A percentile compares a stretch with the other conserved stretches of the same genome.
Evolutionary conservation across 2,113 vertebrate species (phyloP).

Genomic region (Takifugu flavidus): DNA sequence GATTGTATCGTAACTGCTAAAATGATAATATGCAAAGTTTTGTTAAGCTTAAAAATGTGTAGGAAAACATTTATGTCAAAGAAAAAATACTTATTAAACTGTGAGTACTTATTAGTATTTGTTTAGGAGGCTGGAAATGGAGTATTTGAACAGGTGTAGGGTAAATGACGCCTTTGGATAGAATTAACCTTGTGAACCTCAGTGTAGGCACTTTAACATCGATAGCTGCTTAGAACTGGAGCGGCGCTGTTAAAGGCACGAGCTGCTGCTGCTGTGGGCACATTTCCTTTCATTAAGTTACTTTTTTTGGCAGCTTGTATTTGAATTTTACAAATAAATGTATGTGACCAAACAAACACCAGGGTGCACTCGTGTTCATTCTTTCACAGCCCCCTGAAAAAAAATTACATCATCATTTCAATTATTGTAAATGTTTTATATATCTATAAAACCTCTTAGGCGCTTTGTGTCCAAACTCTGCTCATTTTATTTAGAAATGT

Average conservation of each 20-base stretch:
- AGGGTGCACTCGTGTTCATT: slow-evolving; percentile 5
- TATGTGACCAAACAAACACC: slow-evolving; percentile 10
- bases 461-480: no score
- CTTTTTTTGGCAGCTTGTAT: slow-evolving; percentile 19
- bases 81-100: slow-evolving; percentile 6
- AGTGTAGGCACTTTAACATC: slow-evolving; percentile 64
- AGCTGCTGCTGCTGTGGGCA: slow-evolving; percentile 33
- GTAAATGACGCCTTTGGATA: slow-evolving; percentile 35
- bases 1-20: slow-evolving; percentile 57
- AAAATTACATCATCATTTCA: no score
- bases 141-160: slow-evolving; percentile 41
- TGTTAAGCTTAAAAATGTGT: slow-evolving; percentile 26
- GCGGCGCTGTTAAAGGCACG: slow-evolving; percentile 64
- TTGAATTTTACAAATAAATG: slow-evolving; percentile 16
- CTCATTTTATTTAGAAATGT: no score
- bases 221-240: slow-evolving; percentile 53
- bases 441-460: no score
- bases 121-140: slow-evolving; percentile 39
- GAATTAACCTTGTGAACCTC: slow-evolving; percentile 34
- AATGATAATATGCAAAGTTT: slow-evolving; percentile 46
- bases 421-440: no score
- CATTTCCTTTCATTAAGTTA: slow-evolving; percentile 13
- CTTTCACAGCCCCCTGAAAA: not conserved
- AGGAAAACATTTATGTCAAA: slow-evolving; percentile 23
- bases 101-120: slow-evolving; percentile 25